Evolutionary conservation across 2,797 vertebrate species (phyloP), one percentile per base, ranked within the genome.

Genomic region (Mormyrus hasselquistii): DNA sequence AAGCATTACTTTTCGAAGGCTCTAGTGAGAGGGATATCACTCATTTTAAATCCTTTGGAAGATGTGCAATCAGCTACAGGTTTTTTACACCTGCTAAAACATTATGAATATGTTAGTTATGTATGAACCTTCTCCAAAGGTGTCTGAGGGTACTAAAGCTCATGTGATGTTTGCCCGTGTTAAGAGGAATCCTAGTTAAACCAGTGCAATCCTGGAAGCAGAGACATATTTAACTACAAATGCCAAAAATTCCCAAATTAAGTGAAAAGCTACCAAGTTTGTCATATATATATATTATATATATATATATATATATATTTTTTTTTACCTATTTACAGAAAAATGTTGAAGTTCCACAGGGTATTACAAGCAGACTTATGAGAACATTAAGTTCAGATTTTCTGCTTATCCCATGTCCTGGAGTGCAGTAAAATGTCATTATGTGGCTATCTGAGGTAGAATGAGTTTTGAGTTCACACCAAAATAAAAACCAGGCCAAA

Each of bases 391-490:
- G 47, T 84, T 52, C 82, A 84, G 47, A 84, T 53, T 86, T 57
- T 86, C 50, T 29, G 50, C 52, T 19, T 50, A 47, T 16, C 47
- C 44, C 87, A 83, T 83, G 88, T 89, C 90, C 90, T 90, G 90
- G 88, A 90, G 90, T 89, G 88, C 88, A 50, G 83, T 52, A 73
- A 86, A 85, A 89, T 87, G 90, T 87, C 76, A 88, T 87, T 82
- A 79, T 89, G 65, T 41, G n/a, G 59, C 41, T 89, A 59, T 87
- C 89, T 87, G 88, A 86, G 65, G 85, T 50, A 25, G 25, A 82
- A 86, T 85, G 83, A 88, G 57, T 19, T 53, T 34, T 76, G 82
- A 22, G 50, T 85, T 89, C 62, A 22, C 47, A 41, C 88, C 57
- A 69, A 87, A 65, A 65, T 47, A 65, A 87, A 44, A 87, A 34